Conservation (phyloP, 2,797 vertebrate genomes). For the Eidolon dupreanum region DNA sequence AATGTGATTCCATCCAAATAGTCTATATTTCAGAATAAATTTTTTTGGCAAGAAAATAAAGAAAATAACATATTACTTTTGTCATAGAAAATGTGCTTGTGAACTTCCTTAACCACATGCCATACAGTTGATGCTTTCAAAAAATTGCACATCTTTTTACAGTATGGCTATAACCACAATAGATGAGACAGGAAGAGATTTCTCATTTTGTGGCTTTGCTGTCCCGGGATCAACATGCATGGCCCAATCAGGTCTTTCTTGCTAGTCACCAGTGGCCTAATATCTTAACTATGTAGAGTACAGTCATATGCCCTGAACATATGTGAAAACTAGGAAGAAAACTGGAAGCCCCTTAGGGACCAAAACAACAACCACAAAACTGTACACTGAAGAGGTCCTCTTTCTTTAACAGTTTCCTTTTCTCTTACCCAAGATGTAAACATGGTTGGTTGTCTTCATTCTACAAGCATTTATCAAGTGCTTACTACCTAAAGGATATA, state of each 20-base stretch:
- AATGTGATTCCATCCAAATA: constrained; percentile 50
- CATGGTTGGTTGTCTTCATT: background rate
- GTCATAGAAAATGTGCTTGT: constrained; percentile 63
- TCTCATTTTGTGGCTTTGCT: constrained; percentile 51
- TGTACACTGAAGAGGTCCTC: background rate
- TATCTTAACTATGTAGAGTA: background rate
- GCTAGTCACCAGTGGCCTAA: background rate
- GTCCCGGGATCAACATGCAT: background rate
- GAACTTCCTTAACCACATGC: constrained; percentile 72
- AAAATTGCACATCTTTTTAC: constrained; percentile 69
- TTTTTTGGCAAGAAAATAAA: constrained; percentile 74
- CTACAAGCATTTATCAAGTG: background rate
- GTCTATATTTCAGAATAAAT: constrained; percentile 53
- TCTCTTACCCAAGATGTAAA: background rate
- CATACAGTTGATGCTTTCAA: constrained; percentile 57
- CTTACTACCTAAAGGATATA: background rate
- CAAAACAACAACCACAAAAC: background rate
- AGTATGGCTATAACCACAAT: constrained; percentile 66
- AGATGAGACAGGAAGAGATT: constrained; percentile 60
- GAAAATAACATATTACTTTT: constrained; percentile 70
- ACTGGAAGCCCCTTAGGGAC: background rate
- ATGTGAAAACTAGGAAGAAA: constrained; percentile 2
- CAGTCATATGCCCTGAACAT: background rate
- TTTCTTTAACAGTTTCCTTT: constrained; percentile 21
- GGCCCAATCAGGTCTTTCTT: constrained; percentile 12